Conservation (phyloP, 2,113 vertebrate species). For the Dendrocopos noguchii region DNA sequence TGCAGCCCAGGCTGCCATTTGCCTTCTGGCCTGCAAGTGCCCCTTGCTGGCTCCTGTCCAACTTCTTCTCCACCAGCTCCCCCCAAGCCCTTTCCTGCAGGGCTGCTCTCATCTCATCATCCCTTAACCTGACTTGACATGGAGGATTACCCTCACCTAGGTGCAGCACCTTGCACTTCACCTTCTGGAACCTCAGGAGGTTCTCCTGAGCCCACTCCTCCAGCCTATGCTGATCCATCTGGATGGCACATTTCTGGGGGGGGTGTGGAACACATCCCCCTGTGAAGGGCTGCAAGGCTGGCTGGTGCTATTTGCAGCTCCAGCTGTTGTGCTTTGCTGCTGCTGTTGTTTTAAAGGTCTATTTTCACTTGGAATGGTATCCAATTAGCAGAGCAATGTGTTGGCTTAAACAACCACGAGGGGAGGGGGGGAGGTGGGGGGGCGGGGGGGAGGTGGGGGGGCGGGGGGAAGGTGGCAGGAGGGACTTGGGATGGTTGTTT, state of each 20-base stretch:
- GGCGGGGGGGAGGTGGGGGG: not conserved
- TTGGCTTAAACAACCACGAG: conserved; percentile 80
- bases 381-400: conserved; percentile 83
- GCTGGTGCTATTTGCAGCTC: conserved; percentile 54
- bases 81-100: too few relatives aligned
- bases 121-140: too few relatives aligned
- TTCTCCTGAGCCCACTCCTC: too few relatives aligned
- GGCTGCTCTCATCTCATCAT: too few relatives aligned
- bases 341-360: conserved; percentile 77
- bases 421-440: not conserved
- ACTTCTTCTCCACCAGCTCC: too few relatives aligned
- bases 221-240: too few relatives aligned
- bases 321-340: conserved; percentile 73
- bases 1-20: too few relatives aligned
- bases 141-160: too few relatives aligned
- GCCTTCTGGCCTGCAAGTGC: too few relatives aligned
- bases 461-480: not conserved
- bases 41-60: too few relatives aligned
- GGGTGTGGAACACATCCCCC: not conserved
- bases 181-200: too few relatives aligned
- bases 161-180: too few relatives aligned
- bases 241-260: not conserved
- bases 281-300: not conserved
- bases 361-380: conserved; percentile 80
- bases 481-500: conserved; percentile 38